These are phyloP conservation scores for Salvelinus fontinalis DNA, from an alignment of 2,113 vertebrate genomes.

Conservation along the genomic window DNA sequence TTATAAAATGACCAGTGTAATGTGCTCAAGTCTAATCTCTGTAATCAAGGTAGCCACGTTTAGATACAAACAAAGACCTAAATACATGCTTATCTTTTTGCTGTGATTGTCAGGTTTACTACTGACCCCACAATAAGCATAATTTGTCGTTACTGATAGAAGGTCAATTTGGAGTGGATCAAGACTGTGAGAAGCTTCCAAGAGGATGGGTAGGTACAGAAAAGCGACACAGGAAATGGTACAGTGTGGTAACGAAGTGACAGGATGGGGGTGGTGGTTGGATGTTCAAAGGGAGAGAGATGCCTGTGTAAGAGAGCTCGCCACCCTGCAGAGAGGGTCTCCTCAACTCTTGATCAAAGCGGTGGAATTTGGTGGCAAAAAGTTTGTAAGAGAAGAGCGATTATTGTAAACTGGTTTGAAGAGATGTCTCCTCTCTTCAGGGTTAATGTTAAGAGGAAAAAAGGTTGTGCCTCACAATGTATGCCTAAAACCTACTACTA, in stretches of 20 bases:
- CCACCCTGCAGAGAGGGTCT: slow-evolving; percentile 28
- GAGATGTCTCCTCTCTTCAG: slow-evolving; percentile 38
- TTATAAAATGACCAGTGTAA: not conserved
- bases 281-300: slow-evolving; percentile 55
- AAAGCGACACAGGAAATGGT: no score
- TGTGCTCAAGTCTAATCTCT: not conserved
- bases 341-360: slow-evolving; percentile 70
- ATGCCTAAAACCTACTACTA: no score
- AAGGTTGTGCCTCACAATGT: no score
- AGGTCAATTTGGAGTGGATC: not conserved
- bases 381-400: slow-evolving; percentile 54
- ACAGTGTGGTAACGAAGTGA: slow-evolving; percentile 29
- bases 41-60: not conserved
- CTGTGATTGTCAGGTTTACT: no score
- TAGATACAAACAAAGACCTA: no score
- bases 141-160: no score
- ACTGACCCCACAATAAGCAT: no score
- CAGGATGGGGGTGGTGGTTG: slow-evolving; percentile 32
- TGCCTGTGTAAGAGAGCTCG: slow-evolving; percentile 34
- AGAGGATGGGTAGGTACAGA: no score
- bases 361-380: slow-evolving; percentile 57
- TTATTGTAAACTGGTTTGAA: slow-evolving; percentile 63
- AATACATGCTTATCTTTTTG: no score
- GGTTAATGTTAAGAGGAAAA: slow-evolving; percentile 20
- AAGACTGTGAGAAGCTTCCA: no score